Conservation (phyloP, 2,797 vertebrate genomes). For the Gadopsis marmoratus region DNA sequence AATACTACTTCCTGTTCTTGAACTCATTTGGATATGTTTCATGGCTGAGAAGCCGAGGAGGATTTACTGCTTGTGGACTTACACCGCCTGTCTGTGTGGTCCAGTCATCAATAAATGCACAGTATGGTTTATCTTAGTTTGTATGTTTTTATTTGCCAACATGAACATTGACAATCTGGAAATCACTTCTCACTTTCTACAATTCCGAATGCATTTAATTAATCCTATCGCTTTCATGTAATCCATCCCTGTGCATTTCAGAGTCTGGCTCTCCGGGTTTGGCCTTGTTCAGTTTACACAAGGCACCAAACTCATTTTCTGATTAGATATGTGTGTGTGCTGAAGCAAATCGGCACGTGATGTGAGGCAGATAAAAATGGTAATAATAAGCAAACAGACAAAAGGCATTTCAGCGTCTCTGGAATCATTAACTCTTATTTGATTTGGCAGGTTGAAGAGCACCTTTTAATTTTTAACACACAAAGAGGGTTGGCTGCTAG, state of each 20-base stretch:
- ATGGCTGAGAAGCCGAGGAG: not conserved
- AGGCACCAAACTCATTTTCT: slow-evolving; percentile 23
- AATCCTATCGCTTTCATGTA: not conserved
- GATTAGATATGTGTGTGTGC: slow-evolving; percentile 13
- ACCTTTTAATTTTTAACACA: slow-evolving; percentile 14
- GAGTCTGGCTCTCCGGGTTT: not conserved
- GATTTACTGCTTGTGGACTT: not conserved
- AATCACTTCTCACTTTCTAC: not conserved
- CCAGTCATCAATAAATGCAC: slow-evolving; percentile 6
- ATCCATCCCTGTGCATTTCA: slow-evolving; percentile 1
- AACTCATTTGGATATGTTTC: slow-evolving; percentile 13
- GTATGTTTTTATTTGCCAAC: slow-evolving; percentile 33
- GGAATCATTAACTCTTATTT: slow-evolving; percentile 27
- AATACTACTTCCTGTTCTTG: slow-evolving; percentile 1
- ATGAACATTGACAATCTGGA: slow-evolving; percentile 28
- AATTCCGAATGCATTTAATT: slow-evolving; percentile 11
- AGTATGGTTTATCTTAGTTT: slow-evolving; percentile 5
- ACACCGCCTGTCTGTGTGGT: not conserved
- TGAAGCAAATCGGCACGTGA: slow-evolving; percentile 31
- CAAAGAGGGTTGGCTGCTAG: not conserved
- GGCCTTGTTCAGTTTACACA: not conserved
- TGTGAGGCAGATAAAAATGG: slow-evolving; percentile 32
- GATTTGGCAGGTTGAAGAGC: slow-evolving; percentile 9
- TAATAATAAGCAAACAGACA: slow-evolving; percentile 31
- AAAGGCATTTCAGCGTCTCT: slow-evolving; percentile 31